Conservation (phyloP, 2,113 vertebrate genomes). For the Ceyx margarethae region DNA sequence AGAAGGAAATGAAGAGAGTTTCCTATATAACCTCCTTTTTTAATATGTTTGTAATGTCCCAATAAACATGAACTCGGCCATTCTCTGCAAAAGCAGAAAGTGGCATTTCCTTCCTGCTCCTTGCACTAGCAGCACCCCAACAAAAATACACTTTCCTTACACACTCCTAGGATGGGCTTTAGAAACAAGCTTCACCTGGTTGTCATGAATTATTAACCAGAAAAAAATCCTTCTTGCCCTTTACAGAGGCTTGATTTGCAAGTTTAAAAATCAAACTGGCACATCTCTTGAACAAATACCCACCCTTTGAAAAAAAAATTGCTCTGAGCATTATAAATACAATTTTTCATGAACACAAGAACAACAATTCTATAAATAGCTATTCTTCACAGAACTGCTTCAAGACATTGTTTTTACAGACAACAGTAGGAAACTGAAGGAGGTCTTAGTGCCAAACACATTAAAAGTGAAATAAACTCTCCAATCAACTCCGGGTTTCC, state of each 20-base stretch:
- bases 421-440: constrained; percentile 76
- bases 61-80: background rate
- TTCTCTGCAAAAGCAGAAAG: background rate
- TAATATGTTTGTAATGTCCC: background rate
- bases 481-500: constrained; percentile 39
- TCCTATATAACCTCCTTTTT: background rate
- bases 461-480: constrained; percentile 58
- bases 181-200: constrained; percentile 42
- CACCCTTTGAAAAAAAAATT: constrained; percentile 63
- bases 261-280: constrained; percentile 73
- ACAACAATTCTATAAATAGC: constrained; percentile 75
- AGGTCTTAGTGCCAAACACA: constrained; percentile 61
- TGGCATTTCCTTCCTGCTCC: background rate
- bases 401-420: constrained; percentile 77
- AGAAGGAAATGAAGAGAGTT: constrained; percentile 2
- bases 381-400: constrained; percentile 42
- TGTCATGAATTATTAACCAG: constrained; percentile 73
- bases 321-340: constrained; percentile 68
- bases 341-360: constrained; percentile 65
- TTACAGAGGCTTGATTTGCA: constrained; percentile 70
- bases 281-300: constrained; percentile 61
- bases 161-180: constrained; percentile 33
- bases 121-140: background rate
- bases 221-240: constrained; percentile 53
- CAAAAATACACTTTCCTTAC: constrained; percentile 8